These are phyloP conservation scores for Andrena cerasifolii DNA, from an alignment of 1,140 invertebrate genomes.

Conservation along the genomic window DNA sequence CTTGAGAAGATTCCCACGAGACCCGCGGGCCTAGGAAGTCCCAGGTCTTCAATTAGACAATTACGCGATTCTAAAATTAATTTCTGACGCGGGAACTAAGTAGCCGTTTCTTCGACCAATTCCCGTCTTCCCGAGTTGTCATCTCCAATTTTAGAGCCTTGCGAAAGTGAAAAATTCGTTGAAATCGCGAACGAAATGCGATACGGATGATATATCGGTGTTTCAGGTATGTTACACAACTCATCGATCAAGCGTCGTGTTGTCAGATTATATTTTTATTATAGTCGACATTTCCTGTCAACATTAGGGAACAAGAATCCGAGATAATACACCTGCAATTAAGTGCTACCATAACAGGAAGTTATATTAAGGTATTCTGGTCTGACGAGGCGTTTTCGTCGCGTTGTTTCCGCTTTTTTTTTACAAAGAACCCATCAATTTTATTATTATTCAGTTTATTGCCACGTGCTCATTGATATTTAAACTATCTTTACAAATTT, in stretches of 20 bases:
- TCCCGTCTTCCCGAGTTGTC: neutral
- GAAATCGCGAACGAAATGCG: neutral
- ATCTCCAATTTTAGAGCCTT: neutral
- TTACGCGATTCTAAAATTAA: conserved; percentile 5
- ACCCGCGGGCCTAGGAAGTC: conserved; percentile 18
- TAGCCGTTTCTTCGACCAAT: neutral
- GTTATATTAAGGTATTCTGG: too few relatives aligned
- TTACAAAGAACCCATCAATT: too few relatives aligned
- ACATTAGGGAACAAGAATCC: neutral
- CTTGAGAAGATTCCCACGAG: conserved; percentile 68
- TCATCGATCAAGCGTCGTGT: neutral
- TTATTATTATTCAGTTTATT: too few relatives aligned
- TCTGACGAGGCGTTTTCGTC: too few relatives aligned
- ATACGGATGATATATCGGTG: neutral
- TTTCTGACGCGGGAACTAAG: neutral
- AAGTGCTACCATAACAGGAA: too few relatives aligned
- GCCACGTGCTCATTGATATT: too few relatives aligned
- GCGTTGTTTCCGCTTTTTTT: too few relatives aligned
- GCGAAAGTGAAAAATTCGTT: neutral
- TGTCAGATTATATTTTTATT: neutral
- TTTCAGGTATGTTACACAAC: neutral
- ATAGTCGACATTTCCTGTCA: neutral
- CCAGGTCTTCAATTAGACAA: neutral
- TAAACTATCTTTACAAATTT: too few relatives aligned
- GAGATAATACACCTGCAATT: too few relatives aligned